These are phyloP conservation scores for Fringilla coelebs DNA, from an alignment of 2,797 vertebrate species.

Conservation along the genomic window DNA sequence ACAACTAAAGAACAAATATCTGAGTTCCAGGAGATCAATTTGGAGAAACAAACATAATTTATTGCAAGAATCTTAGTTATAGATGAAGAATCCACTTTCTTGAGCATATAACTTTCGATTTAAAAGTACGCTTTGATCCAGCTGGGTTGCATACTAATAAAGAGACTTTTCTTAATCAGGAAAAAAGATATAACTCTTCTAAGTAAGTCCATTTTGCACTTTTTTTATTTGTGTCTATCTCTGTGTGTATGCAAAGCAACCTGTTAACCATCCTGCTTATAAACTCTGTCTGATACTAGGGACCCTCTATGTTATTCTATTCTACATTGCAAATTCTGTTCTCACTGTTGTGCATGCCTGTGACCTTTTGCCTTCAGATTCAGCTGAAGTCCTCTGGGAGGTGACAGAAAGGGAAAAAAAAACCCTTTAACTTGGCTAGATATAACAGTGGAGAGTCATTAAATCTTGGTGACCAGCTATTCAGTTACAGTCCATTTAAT, in stretches of 20 bases:
- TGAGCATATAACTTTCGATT: not conserved
- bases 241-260: not conserved
- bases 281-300: not conserved
- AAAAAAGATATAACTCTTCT: not conserved
- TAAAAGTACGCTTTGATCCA: not conserved
- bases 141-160: not conserved
- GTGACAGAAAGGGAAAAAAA: not conserved
- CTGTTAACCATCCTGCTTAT: not conserved
- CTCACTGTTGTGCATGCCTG: not conserved
- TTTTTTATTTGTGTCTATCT: not conserved
- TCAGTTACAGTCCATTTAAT: constrained; percentile 43
- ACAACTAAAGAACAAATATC: not conserved
- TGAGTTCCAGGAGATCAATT: not conserved
- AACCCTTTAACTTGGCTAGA: not conserved
- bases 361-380: constrained; percentile 4
- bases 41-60: not conserved
- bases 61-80: not conserved
- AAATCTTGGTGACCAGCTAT: constrained; percentile 10
- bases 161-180: not conserved
- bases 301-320: not conserved
- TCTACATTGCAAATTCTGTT: not conserved
- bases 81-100: not conserved
- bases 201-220: not conserved
- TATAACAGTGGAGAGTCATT: constrained; percentile 1
- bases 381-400: not conserved